These are phyloP conservation scores for Acrocephalus scirpaceus DNA, from an alignment of 2,797 vertebrate genomes.

Conservation along the genomic window DNA sequence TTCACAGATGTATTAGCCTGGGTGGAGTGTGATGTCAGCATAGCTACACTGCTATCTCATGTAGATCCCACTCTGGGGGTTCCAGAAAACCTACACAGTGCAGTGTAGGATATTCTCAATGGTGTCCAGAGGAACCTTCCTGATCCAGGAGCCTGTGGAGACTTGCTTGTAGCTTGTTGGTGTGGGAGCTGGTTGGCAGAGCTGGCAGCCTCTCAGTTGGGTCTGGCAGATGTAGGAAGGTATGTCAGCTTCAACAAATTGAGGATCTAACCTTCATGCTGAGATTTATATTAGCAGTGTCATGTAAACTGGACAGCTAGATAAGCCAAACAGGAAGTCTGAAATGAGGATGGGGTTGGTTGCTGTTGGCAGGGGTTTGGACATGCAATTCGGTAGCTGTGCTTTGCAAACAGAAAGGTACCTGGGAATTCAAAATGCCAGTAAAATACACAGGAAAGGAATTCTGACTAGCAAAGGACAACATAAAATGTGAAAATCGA, in stretches of 20 bases:
- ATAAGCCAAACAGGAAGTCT: neutral
- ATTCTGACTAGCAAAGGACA: neutral
- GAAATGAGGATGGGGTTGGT: neutral
- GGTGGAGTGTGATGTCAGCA: neutral
- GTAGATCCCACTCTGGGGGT: neutral
- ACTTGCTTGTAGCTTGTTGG: neutral
- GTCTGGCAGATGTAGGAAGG: neutral
- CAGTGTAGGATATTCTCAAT: neutral
- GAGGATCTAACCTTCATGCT: neutral
- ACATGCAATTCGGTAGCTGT: neutral
- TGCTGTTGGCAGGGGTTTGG: neutral
- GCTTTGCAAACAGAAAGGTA: neutral
- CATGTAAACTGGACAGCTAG: neutral
- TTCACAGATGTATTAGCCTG: neutral
- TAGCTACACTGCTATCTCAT: neutral
- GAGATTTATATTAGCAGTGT: neutral
- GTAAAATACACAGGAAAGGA: neutral
- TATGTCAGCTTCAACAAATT: neutral
- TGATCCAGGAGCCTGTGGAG: neutral
- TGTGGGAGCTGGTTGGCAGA: neutral
- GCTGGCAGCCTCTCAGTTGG: neutral
- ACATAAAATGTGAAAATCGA: neutral
- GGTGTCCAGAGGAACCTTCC: neutral
- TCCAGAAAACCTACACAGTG: neutral
- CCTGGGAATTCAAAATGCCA: neutral